Evolutionary conservation across 1,140 invertebrate species (phyloP), one percentile per base, ranked within the genome.

Genomic region (Conus betulinus): DNA sequence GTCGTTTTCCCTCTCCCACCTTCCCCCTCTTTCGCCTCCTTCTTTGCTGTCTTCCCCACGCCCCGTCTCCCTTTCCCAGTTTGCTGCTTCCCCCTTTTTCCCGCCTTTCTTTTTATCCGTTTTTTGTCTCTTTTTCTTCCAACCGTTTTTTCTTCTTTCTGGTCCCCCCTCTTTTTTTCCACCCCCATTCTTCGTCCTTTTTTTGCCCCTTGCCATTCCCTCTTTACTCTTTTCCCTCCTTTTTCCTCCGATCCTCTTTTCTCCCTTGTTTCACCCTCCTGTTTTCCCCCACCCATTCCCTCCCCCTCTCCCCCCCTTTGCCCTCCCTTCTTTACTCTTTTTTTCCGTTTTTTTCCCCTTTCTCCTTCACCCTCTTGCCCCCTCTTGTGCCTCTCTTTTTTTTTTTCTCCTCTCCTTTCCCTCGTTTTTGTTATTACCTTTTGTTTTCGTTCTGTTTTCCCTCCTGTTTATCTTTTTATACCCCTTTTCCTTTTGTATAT

Each of bases 231-330:
- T 23, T 79, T 23, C 76, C 57, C 17, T 17, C 17, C 57, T 17
- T 17, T 17, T 17, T 17, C 17, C 7, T 60, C 57, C 57, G 7
- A 7, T 85, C 11, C 23, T 53, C 57, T 8, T 87, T 71, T 76
- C 17, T 74, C 71, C 78, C 11, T n/a, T n/a, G n/a, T n/a, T n/a
- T n/a, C n/a, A n/a, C n/a, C n/a, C n/a, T 87, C 86, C 78, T 27
- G 51, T 27, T 76, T 53, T 85, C 84, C 63, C 84, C 63, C 84
- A 55, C 53, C 57, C 84, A 55, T 53, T 60, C 84, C 57, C 84
- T 85, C 84, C 63, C 23, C 63, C 60, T 85, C 53, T 60, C 55
- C 55, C 53, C 23, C 84, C 55, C 27, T 27, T 53, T 60, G 8
- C 57, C 17, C 7, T 17, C 17, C 57, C 57, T 60, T 60, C 57